Base-by-base conservation (phyloP, 2,113 vertebrate genomes). In the Pan paniscus region DNA sequence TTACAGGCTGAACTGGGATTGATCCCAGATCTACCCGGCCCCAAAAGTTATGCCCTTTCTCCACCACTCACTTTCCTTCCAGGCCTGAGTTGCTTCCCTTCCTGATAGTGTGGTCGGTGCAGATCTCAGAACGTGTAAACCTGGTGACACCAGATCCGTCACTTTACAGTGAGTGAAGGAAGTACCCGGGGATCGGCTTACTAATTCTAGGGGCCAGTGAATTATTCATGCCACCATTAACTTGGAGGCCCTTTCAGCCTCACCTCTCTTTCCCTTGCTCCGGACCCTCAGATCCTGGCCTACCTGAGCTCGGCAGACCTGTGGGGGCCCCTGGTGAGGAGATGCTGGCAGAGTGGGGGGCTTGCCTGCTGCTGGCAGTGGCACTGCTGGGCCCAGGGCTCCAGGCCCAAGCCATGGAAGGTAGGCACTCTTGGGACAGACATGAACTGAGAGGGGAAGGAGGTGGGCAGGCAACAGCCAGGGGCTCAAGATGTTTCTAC, bases 121-220 rank as follows among this genome's bases (percentile, higher is more conserved):
- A 98, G 99, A 98, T 98, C 98, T 98, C 96, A 89, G 97, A 97
- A 98, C 96, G 98, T 98, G 98, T 99, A 98, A 99, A 98, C 98
- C 98, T 96, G 96, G 96, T 97, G 98, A 99, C 98, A 99, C 98
- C 98, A 98, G 99, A 99, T 99, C 99, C 97, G 97, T 98, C 98
- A 99, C 99, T 99, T 99, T 99, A 99, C 99, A 99, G 99, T 99
- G 98, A 99, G 98, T 95, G 96, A 98, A 98, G 98, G 98, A 98
- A 98, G 98, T 98, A 98, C 98, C 98, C 97, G 98, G 91, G 97
- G 98, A 98, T 99, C 99, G 81, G 98, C 97, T 99, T 99, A 98
- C 99, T 98, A 98, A 98, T 99, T 98, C 97, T 95, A 98, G 96
- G 98, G 90, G 88, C 43, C 72, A 35, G 98, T 99, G 92, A 99